Conservation (phyloP, 2,113 vertebrate species). For the Melanostigma gelatinosum region DNA sequence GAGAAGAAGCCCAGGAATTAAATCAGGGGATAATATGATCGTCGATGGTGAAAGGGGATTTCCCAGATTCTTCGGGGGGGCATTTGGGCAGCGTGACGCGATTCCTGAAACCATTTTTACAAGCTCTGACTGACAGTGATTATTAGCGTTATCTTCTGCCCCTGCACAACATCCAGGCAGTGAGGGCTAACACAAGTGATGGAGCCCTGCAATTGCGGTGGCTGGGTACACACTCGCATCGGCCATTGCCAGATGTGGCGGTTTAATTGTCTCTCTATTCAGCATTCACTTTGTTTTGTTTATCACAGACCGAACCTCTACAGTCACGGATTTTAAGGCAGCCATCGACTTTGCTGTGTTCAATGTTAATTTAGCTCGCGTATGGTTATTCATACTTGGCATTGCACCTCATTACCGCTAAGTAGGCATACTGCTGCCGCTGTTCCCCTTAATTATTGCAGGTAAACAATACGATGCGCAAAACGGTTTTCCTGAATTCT, state of each 20-base stretch:
- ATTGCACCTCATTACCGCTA: conserved; percentile 57
- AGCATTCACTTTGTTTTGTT: conserved; percentile 62
- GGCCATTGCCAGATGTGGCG: conserved; percentile 54
- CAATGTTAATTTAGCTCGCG: conserved; percentile 55
- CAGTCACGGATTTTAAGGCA: conserved; percentile 47
- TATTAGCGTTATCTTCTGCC: not conserved
- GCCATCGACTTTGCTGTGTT: conserved; percentile 41
- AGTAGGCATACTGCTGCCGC: conserved; percentile 39
- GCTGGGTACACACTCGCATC: conserved; percentile 21
- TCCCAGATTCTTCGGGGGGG: conserved; percentile 37
- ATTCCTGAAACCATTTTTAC: conserved; percentile 28
- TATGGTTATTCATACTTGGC: conserved; percentile 62
- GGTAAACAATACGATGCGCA: conserved; percentile 41
- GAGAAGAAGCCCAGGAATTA: conserved; percentile 41
- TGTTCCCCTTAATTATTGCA: conserved; percentile 52
- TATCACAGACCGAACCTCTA: conserved; percentile 41
- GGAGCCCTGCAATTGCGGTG: conserved; percentile 38
- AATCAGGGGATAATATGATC: conserved; percentile 44
- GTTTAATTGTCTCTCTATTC: conserved; percentile 67
- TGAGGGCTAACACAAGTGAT: conserved; percentile 43
- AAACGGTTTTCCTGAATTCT: conserved; percentile 21
- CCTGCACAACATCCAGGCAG: conserved; percentile 14
- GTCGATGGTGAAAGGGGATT: conserved; percentile 17
- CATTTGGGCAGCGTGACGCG: conserved; percentile 11
- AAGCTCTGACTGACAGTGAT: not conserved